Percentiles rank a stretch among this genome's conserved stretches.
Evolutionary conservation across 2,113 vertebrate genomes (phyloP).

Genomic region (Odocoileus hemionus): DNA sequence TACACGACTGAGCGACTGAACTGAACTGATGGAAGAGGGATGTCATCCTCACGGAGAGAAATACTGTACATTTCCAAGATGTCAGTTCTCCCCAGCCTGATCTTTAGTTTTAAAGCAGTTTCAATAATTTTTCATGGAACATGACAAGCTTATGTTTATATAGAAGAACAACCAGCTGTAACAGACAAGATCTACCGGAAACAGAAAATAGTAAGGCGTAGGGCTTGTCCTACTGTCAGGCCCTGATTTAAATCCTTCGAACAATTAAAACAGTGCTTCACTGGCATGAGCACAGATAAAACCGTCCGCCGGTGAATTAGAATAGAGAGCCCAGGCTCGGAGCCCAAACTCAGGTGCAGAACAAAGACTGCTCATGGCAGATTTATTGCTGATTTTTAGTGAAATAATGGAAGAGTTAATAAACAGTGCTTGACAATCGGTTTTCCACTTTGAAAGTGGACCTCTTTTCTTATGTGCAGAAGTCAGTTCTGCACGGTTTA

Average conservation of each 20-base stretch:
- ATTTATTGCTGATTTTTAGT: neutral
- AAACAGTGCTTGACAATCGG: neutral
- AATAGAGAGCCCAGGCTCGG: neutral
- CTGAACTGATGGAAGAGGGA: neutral
- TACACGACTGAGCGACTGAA: fast-evolving
- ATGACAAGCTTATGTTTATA: neutral
- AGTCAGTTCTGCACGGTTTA: neutral
- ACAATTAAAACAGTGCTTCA: neutral
- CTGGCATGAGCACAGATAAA: neutral
- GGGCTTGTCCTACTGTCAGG: neutral
- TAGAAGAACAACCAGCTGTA: neutral
- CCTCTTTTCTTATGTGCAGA: neutral
- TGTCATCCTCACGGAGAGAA: neutral
- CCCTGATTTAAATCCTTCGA: neutral
- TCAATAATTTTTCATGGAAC: neutral
- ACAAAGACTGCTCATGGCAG: neutral
- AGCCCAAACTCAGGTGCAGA: too few species aligned
- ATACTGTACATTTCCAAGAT: neutral
- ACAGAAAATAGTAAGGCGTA: neutral
- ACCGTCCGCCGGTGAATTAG: neutral
- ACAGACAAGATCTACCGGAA: neutral
- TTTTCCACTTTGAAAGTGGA: neutral
- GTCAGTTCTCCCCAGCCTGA: neutral
- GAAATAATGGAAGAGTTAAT: too few species aligned
- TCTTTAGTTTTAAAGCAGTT: neutral